These are phyloP conservation scores for Channallabes apus DNA, from an alignment of 2,797 vertebrate species.

Conservation along the genomic window DNA sequence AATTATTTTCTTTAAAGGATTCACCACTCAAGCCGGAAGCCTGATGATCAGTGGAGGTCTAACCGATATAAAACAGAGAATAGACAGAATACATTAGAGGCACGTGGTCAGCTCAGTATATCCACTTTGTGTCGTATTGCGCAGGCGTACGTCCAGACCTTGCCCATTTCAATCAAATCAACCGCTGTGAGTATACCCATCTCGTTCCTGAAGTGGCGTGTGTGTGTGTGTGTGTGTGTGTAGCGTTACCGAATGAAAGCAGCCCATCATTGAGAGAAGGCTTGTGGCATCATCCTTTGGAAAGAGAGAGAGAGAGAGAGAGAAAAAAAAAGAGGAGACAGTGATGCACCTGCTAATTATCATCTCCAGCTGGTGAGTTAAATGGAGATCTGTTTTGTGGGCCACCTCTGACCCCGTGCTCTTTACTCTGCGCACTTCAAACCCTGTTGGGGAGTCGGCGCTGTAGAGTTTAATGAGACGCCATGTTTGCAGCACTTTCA, in stretches of 20 bases:
- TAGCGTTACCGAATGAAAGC: slow-evolving; percentile 32
- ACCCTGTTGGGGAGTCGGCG: slow-evolving; percentile 75
- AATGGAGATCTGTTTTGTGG: slow-evolving; percentile 83
- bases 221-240: background rate
- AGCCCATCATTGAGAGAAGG: slow-evolving; percentile 42
- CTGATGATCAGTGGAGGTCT: background rate
- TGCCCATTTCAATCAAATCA: slow-evolving; percentile 40
- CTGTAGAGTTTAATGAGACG: slow-evolving; percentile 81
- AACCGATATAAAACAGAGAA: background rate
- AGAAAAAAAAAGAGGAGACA: slow-evolving; percentile 61
- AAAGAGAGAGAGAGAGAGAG: background rate
- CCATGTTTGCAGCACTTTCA: slow-evolving; percentile 84
- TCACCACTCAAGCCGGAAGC: background rate
- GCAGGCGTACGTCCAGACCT: slow-evolving; percentile 28
- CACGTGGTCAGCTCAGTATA: background rate
- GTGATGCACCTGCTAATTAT: slow-evolving; percentile 82
- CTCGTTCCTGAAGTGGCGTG: slow-evolving; percentile 7
- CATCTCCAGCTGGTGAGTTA: slow-evolving; percentile 83
- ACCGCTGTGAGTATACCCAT: slow-evolving; percentile 39
- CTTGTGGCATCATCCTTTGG: slow-evolving; percentile 64
- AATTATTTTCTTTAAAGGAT: background rate
- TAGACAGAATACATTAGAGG: background rate
- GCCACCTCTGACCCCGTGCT: slow-evolving; percentile 80
- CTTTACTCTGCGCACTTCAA: slow-evolving; percentile 81
- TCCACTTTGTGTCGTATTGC: slow-evolving; percentile 1